Conservation (phyloP, 2,113 vertebrate species). For the Gulo gulo region DNA sequence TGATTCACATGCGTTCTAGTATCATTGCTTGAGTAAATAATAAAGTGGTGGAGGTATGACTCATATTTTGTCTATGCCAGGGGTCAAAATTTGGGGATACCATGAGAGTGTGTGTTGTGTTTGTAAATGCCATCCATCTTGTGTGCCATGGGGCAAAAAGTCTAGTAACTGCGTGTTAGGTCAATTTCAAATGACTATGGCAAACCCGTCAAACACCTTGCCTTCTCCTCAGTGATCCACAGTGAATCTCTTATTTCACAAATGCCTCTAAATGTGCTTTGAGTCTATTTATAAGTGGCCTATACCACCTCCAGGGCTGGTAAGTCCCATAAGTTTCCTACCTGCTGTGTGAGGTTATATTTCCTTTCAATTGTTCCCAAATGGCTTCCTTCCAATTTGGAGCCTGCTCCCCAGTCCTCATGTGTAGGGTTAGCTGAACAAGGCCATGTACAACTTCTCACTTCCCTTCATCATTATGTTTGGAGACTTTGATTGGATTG, state of each 20-base stretch:
- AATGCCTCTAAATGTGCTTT: slow-evolving; percentile 41
- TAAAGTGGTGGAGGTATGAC: neutral
- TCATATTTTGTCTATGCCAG: neutral
- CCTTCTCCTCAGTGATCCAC: neutral
- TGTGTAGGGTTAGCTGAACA: neutral
- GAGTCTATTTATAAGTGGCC: slow-evolving; percentile 64
- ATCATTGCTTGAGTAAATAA: neutral
- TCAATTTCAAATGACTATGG: neutral
- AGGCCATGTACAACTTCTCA: neutral
- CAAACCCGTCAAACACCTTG: neutral
- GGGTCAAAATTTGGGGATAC: neutral
- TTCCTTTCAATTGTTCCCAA: slow-evolving; percentile 48
- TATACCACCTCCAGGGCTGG: neutral
- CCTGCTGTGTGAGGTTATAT: slow-evolving; percentile 49
- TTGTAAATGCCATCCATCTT: neutral
- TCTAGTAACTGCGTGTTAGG: neutral
- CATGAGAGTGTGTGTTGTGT: neutral
- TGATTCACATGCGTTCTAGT: neutral
- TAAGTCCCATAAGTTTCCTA: slow-evolving; percentile 17
- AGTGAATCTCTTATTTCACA: neutral
- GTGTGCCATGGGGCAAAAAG: neutral
- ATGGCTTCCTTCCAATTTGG: slow-evolving; percentile 47
- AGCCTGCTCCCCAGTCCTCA: neutral
- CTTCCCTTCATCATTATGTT: slow-evolving; percentile 42
- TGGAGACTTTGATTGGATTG: slow-evolving; percentile 5